phyloP scores from a whole-genome alignment of 2,113 vertebrate genomes.

The Puma concolor region DNA sequence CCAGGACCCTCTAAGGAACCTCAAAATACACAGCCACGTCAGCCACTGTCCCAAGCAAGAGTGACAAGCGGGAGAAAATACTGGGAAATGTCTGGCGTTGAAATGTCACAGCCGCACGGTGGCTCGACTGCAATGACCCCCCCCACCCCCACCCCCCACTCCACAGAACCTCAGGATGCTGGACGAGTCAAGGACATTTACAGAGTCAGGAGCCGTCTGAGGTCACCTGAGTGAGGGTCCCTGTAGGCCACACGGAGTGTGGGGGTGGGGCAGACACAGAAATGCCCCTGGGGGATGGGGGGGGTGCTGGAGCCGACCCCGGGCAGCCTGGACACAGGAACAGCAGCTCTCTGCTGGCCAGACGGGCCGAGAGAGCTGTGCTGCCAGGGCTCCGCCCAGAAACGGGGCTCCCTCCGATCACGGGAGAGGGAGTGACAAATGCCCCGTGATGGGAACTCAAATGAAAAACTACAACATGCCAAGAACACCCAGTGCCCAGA shows the following conservation, averaged over 20 bases:
- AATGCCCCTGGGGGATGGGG: no score
- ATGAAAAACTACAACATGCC: background rate
- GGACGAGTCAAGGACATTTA: background rate
- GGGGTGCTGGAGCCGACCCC: accelerated
- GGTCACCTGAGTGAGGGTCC: background rate
- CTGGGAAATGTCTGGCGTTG: accelerated
- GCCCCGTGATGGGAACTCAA: accelerated
- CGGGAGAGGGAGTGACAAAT: background rate
- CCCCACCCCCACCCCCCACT: background rate
- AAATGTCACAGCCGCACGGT: background rate
- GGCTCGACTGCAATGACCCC: background rate
- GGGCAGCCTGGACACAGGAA: no score
- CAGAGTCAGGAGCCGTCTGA: background rate
- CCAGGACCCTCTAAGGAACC: accelerated
- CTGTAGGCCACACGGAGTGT: no score
- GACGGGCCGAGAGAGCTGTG: background rate
- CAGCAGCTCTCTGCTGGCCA: accelerated
- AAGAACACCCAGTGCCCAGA: background rate
- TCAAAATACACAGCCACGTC: accelerated
- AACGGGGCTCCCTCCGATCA: background rate
- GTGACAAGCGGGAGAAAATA: background rate
- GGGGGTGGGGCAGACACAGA: no score
- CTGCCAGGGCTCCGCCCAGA: background rate
- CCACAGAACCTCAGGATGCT: accelerated
- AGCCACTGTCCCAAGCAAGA: background rate